Evolutionary conservation across 1,140 invertebrate species (phyloP), one percentile per base, ranked within the genome.

Genomic region (Conus betulinus): DNA sequence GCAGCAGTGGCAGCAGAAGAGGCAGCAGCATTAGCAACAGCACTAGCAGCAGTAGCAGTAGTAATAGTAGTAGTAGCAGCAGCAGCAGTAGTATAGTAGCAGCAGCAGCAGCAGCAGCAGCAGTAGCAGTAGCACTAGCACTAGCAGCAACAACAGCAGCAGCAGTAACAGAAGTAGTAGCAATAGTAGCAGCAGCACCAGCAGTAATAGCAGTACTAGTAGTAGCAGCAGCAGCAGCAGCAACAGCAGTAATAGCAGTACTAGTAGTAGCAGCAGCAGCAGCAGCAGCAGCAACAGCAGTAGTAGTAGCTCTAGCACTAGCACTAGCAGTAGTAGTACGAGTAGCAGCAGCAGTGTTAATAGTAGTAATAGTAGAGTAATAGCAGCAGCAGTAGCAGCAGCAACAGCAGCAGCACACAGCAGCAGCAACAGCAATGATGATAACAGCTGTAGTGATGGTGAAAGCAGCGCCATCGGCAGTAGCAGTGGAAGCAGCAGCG

Each of bases 21-120:
- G 15, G 13, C 78, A 81, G 13, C 78, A 81, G 13, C 78, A 81
- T 5, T 25, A 81, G 13, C 78, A 81, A 1, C 5, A 81, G 13
- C 78, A 81, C 25, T 25, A 81, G 51, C 25, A 81, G 51, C 25
- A 81, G 51, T 81, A 81, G 51, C 5, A 81, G 51, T 81, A 81
- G 51, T 81, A 81, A 4, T 81, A 81, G 51, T 5, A 11, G 51
- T 5, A 81, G 4, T 5, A 81, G 51, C 25, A 52, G 60, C 3
- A 63, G 60, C 3, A 63, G 60, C 20, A 63, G 60, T 3, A 3
- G 11, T 3, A 20, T 3, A 3, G 11, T 3, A 20, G 60, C 60
- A 11, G 25, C 11, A 81, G 25, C 2, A 5, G 13, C n/a, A 25
- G 15, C 78, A 81, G 13, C 78, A 81, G 13, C 78, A 81, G 13